A percentile compares a stretch with the other conserved stretches of the same genome.
Evolutionary conservation across 2,888 invertebrate species (phyloP).

Genomic region (Meteorus cinctellus): DNA sequence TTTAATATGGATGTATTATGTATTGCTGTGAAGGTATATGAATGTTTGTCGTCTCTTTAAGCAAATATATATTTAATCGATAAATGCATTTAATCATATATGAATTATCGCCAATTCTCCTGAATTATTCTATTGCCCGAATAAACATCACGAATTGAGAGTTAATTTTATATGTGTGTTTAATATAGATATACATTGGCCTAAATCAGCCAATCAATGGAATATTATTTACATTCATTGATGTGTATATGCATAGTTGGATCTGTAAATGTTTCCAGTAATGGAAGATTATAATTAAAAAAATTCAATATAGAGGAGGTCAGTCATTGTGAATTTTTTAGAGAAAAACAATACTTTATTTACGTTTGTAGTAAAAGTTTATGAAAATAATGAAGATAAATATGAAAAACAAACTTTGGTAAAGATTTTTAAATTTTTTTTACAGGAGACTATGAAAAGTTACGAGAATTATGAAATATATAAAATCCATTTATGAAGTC

Average conservation of each 20-base stretch:
- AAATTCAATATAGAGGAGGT: too few species aligned
- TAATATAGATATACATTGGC: neutral
- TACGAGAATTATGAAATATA: too few species aligned
- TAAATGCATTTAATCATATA: constrained; percentile 7
- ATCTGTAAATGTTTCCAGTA: neutral
- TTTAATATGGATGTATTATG: neutral
- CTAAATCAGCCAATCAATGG: neutral
- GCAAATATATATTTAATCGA: neutral
- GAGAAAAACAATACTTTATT: too few species aligned
- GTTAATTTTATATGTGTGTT: neutral
- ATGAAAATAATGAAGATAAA: neutral
- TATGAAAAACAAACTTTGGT: neutral
- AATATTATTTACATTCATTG: neutral
- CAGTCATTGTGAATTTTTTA: too few species aligned
- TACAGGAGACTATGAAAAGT: too few species aligned
- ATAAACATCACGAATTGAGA: neutral
- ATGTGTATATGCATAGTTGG: constrained; percentile 4
- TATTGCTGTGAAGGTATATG: neutral
- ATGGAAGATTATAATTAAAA: too few species aligned
- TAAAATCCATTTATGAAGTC: too few species aligned
- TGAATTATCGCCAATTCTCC: neutral
- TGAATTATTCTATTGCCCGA: neutral
- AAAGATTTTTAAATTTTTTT: too few species aligned
- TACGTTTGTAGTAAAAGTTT: neutral
- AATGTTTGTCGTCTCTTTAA: neutral